These are phyloP conservation scores for Dermatemys mawii DNA, from an alignment of 2,113 vertebrate species.

Conservation along the genomic window DNA sequence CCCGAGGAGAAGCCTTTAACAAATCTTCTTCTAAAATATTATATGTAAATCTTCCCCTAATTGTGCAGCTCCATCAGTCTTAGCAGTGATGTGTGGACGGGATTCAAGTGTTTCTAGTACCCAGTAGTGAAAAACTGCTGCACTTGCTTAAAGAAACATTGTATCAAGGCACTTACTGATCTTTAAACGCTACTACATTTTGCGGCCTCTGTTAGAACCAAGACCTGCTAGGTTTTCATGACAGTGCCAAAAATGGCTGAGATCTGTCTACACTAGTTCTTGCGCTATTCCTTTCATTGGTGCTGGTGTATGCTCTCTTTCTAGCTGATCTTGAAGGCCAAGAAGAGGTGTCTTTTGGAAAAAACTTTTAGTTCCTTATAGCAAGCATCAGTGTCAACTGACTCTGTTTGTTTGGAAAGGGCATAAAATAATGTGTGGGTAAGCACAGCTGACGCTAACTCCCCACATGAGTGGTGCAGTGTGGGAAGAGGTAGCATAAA, in stretches of 20 bases:
- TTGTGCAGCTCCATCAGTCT: not conserved
- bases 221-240: not conserved
- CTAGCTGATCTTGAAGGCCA: not conserved
- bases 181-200: not conserved
- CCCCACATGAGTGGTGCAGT: not conserved
- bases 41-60: not conserved
- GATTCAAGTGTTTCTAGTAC: constrained; percentile 63
- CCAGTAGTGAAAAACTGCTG: constrained; percentile 60
- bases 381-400: constrained; percentile 7
- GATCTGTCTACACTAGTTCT: not conserved
- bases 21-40: constrained; percentile 61
- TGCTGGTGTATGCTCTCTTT: not conserved
- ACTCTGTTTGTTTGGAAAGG: constrained; percentile 33
- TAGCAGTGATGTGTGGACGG: constrained; percentile 42
- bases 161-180: constrained; percentile 47
- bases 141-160: constrained; percentile 64
- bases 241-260: not conserved
- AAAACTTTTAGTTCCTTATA: constrained; percentile 53
- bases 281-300: fast-evolving
- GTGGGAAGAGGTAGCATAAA: not conserved
- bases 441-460: constrained; percentile 9
- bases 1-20: constrained; percentile 11
- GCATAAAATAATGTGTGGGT: not conserved
- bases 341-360: constrained; percentile 48
- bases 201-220: constrained; percentile 35